Conservation (phyloP, 64 coral and sea anemone genomes). For the Montipora efflorescens region DNA sequence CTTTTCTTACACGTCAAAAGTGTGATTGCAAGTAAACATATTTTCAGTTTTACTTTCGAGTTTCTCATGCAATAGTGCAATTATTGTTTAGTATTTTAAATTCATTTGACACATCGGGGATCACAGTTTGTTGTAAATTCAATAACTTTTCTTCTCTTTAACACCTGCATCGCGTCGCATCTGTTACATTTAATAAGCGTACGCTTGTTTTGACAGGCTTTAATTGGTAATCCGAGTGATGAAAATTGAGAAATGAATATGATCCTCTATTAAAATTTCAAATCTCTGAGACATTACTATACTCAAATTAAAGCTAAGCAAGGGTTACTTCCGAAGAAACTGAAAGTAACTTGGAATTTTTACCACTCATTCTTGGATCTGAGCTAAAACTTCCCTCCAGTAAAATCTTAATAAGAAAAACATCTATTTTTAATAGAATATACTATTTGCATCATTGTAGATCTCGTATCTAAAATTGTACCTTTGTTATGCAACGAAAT, state of each 20-base stretch:
- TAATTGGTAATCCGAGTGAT: background rate
- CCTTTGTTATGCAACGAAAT: conserved; percentile 99
- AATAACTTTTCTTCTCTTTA: background rate
- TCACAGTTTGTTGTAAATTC: conserved; percentile 10
- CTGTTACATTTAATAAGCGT: conserved; percentile 8
- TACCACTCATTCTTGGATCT: background rate
- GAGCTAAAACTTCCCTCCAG: background rate
- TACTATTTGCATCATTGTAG: background rate
- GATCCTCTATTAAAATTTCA: background rate
- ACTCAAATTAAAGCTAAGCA: background rate
- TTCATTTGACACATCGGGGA: background rate
- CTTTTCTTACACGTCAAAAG: background rate
- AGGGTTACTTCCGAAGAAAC: background rate
- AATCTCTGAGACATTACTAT: background rate
- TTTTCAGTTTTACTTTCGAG: background rate
- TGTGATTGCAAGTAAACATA: background rate
- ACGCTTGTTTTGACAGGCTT: conserved; percentile 19
- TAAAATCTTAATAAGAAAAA: conserved; percentile 1
- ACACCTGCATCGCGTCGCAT: conserved; percentile 32
- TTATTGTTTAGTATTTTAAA: conserved; percentile 12
- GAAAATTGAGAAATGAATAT: background rate
- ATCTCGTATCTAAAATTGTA: conserved; percentile 24
- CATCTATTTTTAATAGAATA: conserved; percentile 31
- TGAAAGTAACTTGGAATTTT: background rate
- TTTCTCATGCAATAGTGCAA: background rate